Conservation (phyloP, 2,888 invertebrate species). For the Mythimna vitellina region DNA sequence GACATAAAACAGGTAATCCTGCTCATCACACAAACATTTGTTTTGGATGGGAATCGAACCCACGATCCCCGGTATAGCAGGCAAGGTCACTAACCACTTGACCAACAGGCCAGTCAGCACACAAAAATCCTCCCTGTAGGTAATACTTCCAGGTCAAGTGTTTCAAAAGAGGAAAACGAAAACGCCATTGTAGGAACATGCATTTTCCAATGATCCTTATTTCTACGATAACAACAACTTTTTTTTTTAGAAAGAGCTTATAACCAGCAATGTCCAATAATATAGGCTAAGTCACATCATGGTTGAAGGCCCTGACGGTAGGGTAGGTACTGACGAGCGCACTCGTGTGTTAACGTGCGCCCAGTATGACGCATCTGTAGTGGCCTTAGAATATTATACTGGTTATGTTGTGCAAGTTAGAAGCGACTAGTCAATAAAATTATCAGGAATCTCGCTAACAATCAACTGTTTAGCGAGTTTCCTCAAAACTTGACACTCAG, state of each 20-base stretch:
- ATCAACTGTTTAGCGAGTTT: too few species aligned
- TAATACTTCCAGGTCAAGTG: too few species aligned
- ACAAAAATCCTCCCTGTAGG: too few species aligned
- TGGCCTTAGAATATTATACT: constrained; percentile 50
- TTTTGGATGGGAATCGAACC: too few species aligned
- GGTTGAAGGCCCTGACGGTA: constrained; percentile 30
- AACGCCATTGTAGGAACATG: too few species aligned
- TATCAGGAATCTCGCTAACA: neutral
- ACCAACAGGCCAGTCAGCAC: too few species aligned
- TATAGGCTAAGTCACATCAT: constrained; percentile 27
- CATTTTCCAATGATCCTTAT: neutral
- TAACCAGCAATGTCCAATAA: neutral
- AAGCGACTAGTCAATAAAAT: neutral
- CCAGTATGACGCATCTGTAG: constrained; percentile 49
- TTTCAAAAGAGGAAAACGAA: too few species aligned
- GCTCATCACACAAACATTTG: too few species aligned
- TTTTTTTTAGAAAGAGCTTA: neutral
- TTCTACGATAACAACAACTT: neutral
- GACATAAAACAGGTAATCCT: too few species aligned
- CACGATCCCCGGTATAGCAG: too few species aligned
- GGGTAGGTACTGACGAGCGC: constrained; percentile 41
- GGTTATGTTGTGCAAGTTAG: constrained; percentile 38
- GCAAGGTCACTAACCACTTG: too few species aligned
- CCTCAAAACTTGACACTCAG: too few species aligned
- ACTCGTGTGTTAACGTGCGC: constrained; percentile 45